These are phyloP conservation scores for Kryptolebias marmoratus DNA, from an alignment of 2,113 vertebrate genomes.

Conservation along the genomic window DNA sequence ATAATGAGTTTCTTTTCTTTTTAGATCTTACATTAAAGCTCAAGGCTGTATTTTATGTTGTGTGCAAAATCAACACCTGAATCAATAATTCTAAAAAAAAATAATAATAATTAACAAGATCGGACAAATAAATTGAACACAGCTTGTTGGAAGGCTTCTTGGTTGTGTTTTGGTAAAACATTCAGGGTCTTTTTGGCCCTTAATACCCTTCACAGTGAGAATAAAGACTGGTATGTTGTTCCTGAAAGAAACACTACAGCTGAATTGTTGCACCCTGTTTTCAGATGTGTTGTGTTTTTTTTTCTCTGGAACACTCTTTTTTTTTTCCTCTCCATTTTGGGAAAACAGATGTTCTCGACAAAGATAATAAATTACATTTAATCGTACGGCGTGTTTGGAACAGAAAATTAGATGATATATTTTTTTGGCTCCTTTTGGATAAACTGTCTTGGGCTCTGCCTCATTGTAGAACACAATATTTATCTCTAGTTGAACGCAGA, in stretches of 20 bases:
- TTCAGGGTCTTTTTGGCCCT: too few relatives aligned
- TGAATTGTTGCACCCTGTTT: background rate
- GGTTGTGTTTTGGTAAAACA: background rate
- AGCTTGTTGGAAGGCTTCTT: fast-evolving
- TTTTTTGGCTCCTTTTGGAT: background rate
- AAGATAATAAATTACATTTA: background rate
- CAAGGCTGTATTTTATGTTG: background rate
- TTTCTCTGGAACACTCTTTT: background rate
- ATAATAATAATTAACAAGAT: background rate
- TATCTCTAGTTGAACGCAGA: background rate
- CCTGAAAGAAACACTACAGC: too few relatives aligned
- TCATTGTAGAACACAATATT: background rate
- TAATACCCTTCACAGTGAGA: too few relatives aligned
- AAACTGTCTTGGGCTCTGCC: background rate
- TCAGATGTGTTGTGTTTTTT: background rate
- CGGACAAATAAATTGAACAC: too few relatives aligned
- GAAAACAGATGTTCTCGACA: background rate
- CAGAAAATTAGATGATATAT: background rate
- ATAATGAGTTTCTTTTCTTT: background rate
- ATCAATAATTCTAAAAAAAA: background rate
- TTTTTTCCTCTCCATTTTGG: background rate
- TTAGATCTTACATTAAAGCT: background rate
- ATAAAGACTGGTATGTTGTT: too few relatives aligned
- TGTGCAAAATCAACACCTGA: background rate
- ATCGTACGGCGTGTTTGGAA: background rate